These are phyloP conservation scores for Sakesphorus luctuosus DNA, from an alignment of 2,113 vertebrate species.

Conservation along the genomic window DNA sequence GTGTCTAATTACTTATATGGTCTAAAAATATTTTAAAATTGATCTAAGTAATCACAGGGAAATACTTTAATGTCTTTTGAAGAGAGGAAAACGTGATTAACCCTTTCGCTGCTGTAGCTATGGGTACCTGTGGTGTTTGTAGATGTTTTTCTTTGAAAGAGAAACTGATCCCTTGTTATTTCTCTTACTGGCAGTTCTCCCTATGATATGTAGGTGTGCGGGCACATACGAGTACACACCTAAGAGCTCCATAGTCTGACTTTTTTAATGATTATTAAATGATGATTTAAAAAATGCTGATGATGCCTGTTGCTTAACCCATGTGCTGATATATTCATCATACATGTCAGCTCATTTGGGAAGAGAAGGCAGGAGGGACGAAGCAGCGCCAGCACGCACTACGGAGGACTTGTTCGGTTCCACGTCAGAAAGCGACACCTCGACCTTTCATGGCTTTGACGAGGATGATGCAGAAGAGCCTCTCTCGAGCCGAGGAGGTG, in stretches of 20 bases:
- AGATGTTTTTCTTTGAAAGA: slow-evolving; percentile 2
- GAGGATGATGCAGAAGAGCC: slow-evolving; percentile 95
- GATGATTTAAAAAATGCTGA: slow-evolving; percentile 75
- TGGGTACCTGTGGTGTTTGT: slow-evolving; percentile 47
- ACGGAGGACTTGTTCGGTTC: slow-evolving; percentile 98
- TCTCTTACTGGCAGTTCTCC: slow-evolving; percentile 37
- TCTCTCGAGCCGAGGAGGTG: slow-evolving; percentile 83
- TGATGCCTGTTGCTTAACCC: slow-evolving; percentile 89
- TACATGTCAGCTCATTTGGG: slow-evolving; percentile 90
- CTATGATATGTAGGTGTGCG: neutral
- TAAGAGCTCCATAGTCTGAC: slow-evolving; percentile 56
- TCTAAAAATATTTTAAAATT: slow-evolving; percentile 47
- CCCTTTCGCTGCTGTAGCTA: slow-evolving; percentile 70
- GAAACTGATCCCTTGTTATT: neutral
- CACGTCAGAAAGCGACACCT: slow-evolving; percentile 98
- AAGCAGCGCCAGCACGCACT: slow-evolving; percentile 80
- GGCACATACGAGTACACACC: slow-evolving; percentile 3
- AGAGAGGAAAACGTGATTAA: slow-evolving; percentile 59
- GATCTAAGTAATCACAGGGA: neutral
- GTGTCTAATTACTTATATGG: slow-evolving; percentile 24
- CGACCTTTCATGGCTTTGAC: slow-evolving; percentile 98
- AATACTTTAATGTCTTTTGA: slow-evolving; percentile 43
- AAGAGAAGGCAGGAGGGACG: slow-evolving; percentile 90
- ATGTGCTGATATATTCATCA: slow-evolving; percentile 93
- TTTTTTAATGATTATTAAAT: slow-evolving; percentile 61